Evolutionary conservation across 2,888 invertebrate genomes (phyloP).

Genomic region (Elaeidobius kamerunicus): DNA sequence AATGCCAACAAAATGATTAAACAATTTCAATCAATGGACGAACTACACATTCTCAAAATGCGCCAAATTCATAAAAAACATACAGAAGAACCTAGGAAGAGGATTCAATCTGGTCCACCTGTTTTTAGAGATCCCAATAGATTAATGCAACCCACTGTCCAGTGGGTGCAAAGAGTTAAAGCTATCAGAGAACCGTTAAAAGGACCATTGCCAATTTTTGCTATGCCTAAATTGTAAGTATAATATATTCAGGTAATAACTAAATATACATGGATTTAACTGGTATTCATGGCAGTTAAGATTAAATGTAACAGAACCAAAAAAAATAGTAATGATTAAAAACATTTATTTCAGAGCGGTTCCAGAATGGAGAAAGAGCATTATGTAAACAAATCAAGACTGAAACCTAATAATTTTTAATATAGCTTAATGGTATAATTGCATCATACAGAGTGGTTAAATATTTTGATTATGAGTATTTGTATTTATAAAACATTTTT

Average conservation of each 20-base stretch:
- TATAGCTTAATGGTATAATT: not conserved
- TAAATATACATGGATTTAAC: not conserved
- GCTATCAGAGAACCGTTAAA: conserved; percentile 25
- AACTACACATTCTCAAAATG: conserved; percentile 40
- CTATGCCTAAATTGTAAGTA: conserved; percentile 42
- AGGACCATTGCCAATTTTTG: conserved; percentile 6
- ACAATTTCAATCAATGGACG: conserved; percentile 45
- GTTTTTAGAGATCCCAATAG: conserved; percentile 42
- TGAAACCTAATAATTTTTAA: conserved; percentile 37
- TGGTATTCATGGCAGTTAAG: not conserved
- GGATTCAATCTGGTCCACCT: conserved; percentile 34
- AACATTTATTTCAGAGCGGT: conserved; percentile 36
- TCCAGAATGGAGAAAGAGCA: conserved; percentile 40
- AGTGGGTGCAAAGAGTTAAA: conserved; percentile 43
- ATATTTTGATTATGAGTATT: too few species aligned
- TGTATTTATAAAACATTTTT: too few species aligned
- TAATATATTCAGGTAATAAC: not conserved
- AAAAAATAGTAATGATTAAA: conserved; percentile 3
- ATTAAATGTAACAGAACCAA: not conserved
- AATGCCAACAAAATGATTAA: conserved; percentile 46
- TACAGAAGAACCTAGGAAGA: conserved; percentile 24
- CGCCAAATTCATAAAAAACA: conserved; percentile 32
- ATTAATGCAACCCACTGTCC: conserved; percentile 45
- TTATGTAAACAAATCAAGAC: conserved; percentile 28
- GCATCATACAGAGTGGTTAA: not conserved